Conservation (phyloP, 2,113 vertebrate genomes). For the Bubo blakistoni region DNA sequence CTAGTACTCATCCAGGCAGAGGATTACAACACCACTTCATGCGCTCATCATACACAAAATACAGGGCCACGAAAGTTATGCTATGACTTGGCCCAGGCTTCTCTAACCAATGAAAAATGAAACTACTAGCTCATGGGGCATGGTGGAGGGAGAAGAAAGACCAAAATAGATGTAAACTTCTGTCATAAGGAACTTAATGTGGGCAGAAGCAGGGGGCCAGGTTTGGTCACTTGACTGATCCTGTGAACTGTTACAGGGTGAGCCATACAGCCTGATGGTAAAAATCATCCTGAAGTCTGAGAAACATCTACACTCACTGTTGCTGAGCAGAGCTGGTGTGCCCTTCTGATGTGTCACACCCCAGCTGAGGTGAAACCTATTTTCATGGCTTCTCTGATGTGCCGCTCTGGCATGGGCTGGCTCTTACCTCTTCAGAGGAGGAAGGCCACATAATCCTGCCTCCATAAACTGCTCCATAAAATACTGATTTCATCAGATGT, state of each 20-base stretch:
- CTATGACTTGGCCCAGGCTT: neutral
- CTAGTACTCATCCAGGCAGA: neutral
- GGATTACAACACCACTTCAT: neutral
- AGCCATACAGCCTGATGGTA: neutral
- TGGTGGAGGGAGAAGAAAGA: neutral
- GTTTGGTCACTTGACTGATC: neutral
- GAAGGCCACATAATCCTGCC: neutral
- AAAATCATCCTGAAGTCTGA: neutral
- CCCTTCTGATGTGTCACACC: neutral
- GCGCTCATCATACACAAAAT: neutral
- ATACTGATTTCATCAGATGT: neutral
- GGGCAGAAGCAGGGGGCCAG: neutral
- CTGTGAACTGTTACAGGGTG: neutral
- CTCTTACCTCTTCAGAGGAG: neutral
- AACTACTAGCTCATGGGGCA: neutral
- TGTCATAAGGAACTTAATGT: neutral
- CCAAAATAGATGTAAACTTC: rapidly evolving
- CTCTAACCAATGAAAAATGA: neutral
- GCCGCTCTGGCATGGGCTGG: neutral
- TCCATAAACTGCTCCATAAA: neutral
- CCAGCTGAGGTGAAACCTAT: neutral
- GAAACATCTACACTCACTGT: rapidly evolving
- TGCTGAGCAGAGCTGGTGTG: neutral
- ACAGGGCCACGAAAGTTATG: neutral
- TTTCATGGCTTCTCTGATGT: neutral